Percentiles rank a stretch among this genome's conserved stretches.
Evolutionary conservation across 2,113 vertebrate genomes (phyloP).

Genomic region (Rana temporaria): DNA sequence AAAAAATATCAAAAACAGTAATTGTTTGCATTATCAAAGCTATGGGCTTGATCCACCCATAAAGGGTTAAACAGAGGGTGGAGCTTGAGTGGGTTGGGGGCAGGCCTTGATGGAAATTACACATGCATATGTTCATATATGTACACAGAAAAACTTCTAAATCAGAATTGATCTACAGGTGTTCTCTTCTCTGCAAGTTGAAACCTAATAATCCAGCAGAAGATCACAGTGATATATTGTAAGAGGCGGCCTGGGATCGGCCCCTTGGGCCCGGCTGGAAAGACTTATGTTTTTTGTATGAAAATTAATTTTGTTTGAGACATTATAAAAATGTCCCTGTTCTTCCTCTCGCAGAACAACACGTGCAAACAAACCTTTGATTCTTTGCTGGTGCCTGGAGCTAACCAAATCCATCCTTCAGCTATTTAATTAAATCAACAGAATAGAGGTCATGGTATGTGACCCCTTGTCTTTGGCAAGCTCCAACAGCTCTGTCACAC

Average conservation of each 20-base stretch:
- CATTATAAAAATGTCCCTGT: slow-evolving; percentile 3
- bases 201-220: neutral
- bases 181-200: no score
- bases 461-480: slow-evolving; percentile 5
- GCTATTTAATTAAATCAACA: slow-evolving; percentile 47
- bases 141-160: no score
- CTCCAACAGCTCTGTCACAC: slow-evolving; percentile 6
- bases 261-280: slow-evolving; percentile 14
- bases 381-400: slow-evolving; percentile 39
- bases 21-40: no score
- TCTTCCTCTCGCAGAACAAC: neutral
- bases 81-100: no score
- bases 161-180: no score
- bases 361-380: slow-evolving; percentile 34
- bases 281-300: slow-evolving; percentile 2
- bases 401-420: slow-evolving; percentile 22
- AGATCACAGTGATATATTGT: slow-evolving; percentile 10
- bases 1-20: no score
- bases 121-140: no score
- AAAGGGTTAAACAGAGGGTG: no score
- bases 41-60: no score
- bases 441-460: slow-evolving; percentile 35
- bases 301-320: slow-evolving; percentile 23
- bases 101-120: no score
- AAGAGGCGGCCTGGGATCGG: neutral